Conservation (phyloP, 2,888 invertebrate genomes). For the Bellardia bayeri region DNA sequence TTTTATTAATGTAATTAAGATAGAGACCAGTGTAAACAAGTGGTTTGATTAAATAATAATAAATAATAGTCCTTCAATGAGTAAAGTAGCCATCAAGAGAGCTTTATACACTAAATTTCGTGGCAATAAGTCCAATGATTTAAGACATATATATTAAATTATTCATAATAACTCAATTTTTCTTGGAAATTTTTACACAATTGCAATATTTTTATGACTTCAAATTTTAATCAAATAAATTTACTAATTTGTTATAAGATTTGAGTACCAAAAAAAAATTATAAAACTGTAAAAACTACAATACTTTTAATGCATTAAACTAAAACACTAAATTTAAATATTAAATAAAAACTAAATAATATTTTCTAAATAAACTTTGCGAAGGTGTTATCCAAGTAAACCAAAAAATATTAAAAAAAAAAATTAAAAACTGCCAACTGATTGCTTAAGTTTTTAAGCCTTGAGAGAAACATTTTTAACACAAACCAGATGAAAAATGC, state of each 20-base stretch:
- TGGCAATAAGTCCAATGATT: too few relatives aligned
- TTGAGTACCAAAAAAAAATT: too few relatives aligned
- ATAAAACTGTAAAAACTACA: not conserved
- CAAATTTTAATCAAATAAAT: too few relatives aligned
- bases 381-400: constrained; percentile 38
- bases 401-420: not conserved
- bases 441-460: constrained; percentile 59
- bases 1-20: constrained; percentile 49
- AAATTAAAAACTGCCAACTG: constrained; percentile 23
- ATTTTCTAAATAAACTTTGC: constrained; percentile 16
- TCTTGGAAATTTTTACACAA: too few relatives aligned
- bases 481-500: constrained; percentile 37
- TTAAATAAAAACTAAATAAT: not conserved
- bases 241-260: too few relatives aligned
- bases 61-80: too few relatives aligned
- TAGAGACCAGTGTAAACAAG: constrained; percentile 23
- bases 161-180: too few relatives aligned
- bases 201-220: too few relatives aligned
- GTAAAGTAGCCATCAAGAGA: too few relatives aligned
- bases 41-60: not conserved
- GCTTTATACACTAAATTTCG: too few relatives aligned
- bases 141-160: too few relatives aligned
- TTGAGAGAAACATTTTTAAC: constrained; percentile 50
- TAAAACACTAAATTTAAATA: not conserved
- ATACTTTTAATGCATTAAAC: not conserved